phyloP scores from a whole-genome alignment of 2,888 invertebrate species.

The Aphrophora alni region DNA sequence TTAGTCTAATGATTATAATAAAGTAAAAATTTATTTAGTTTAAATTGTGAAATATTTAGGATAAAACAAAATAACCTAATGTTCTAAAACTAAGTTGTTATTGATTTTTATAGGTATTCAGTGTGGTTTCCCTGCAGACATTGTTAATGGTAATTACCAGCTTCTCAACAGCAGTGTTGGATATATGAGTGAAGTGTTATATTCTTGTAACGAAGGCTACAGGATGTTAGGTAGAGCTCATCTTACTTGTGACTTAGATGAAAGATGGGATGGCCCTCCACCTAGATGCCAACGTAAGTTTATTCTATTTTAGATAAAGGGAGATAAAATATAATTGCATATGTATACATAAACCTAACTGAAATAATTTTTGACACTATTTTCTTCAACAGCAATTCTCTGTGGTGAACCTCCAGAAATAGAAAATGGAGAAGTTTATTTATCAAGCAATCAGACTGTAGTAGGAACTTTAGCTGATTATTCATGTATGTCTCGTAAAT shows the following conservation, averaged over 20 bases:
- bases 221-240: slow-evolving; percentile 83
- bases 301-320: no score
- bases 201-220: slow-evolving; percentile 81
- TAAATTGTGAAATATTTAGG: no score
- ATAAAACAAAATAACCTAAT: no score
- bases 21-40: no score
- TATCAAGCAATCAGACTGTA: slow-evolving; percentile 66
- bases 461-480: slow-evolving; percentile 77
- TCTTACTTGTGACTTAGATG: slow-evolving; percentile 89
- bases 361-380: neutral
- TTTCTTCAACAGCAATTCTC: slow-evolving; percentile 65
- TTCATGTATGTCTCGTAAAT: slow-evolving; percentile 71
- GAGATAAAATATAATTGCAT: neutral
- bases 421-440: slow-evolving; percentile 65
- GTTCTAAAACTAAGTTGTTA: no score
- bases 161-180: slow-evolving; percentile 85
- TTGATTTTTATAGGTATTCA: slow-evolving; percentile 72
- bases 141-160: slow-evolving; percentile 79
- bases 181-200: slow-evolving; percentile 87
- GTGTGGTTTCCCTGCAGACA: slow-evolving; percentile 88
- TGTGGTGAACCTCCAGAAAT: slow-evolving; percentile 74
- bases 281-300: slow-evolving; percentile 81
- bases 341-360: neutral
- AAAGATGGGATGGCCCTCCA: slow-evolving; percentile 93
- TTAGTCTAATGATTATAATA: no score